Conservation (phyloP, 2,888 invertebrate genomes). For the Athalia cordata region DNA sequence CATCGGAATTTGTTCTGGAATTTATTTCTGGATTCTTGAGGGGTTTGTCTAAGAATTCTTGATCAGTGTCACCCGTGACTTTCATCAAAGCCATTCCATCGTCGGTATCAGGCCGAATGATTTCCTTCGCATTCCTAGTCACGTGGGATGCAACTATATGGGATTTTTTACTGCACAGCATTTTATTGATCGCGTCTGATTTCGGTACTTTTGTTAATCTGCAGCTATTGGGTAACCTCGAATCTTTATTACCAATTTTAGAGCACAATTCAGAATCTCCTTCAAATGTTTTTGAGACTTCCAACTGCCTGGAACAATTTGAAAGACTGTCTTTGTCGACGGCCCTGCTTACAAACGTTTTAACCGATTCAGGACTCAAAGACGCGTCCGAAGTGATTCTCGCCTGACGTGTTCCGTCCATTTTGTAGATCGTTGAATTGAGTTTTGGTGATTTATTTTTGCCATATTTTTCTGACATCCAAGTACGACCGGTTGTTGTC, state of each 20-base stretch:
- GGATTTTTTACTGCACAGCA: not conserved
- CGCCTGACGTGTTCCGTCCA: not conserved
- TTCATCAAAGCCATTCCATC: not conserved
- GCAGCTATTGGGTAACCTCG: not conserved
- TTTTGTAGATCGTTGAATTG: not conserved
- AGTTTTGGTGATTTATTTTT: not conserved
- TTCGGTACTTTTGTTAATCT: conserved; percentile 1
- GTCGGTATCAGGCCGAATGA: not conserved
- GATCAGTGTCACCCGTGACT: not conserved
- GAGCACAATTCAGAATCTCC: not conserved
- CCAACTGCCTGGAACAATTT: conserved; percentile 34
- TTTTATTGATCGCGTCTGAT: not conserved
- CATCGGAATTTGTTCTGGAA: not conserved
- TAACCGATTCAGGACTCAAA: not conserved
- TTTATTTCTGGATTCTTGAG: not conserved
- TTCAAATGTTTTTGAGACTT: conserved; percentile 11
- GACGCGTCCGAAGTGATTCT: conserved; percentile 19
- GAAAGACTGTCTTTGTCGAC: conserved; percentile 39
- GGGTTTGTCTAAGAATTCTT: not conserved
- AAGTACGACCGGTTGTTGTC: not conserved
- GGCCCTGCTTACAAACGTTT: conserved; percentile 5
- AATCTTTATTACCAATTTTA: not conserved
- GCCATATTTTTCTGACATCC: not conserved
- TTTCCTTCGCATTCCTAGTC: not conserved
- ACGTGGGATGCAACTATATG: not conserved